Base-by-base conservation (phyloP, 2,797 vertebrate genomes). In the Poecile montanus region DNA sequence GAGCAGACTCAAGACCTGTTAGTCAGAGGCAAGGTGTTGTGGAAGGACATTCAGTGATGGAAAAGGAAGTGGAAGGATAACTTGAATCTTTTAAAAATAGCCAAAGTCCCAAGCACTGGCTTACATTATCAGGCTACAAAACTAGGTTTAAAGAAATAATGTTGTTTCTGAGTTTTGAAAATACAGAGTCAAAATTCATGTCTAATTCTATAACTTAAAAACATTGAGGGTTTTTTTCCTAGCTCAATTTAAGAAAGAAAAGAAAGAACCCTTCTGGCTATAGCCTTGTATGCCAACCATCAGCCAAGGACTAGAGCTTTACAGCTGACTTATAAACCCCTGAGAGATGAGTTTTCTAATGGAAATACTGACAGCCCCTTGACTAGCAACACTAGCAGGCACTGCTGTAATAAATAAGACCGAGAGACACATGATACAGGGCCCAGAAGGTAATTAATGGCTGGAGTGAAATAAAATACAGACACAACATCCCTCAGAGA, bases 381-480 rank as follows among this genome's bases (percentile, higher is more conserved):
- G 93, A 96, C 97, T 96, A 91, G 96, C 88, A 95, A 85, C 81
- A 79, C 94, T 87, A 91, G 87, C 97, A 95, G 97, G 95, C 92
- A 44, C 93, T 23, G 6, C 89, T 95, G 95, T 97, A 98, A 97
- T 96, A 97, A 98, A 98, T 96, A 96, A 96, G 96, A 84, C 92
- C 74, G 92, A 90, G 73, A 74, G 87, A 97, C 97, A 97, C 97
- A 95, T 83, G 96, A 97, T 97, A 93, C 95, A 97, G 97, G 82
- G 96, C 73, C 95, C 96, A 97, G 94, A 75, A 98, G 95, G 97
- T 98, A 98, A 98, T 98, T 98, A 98, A 98, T 97, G 86, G 94
- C 96, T 94, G 13, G 81, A 95, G 83, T 89, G 88, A 97, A 98
- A 94, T 97, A 97, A 98, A 98, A 98, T 96, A 97, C 80, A 97